Evolutionary conservation across 2,888 invertebrate species (phyloP).

Genomic region (Spisula solida): DNA sequence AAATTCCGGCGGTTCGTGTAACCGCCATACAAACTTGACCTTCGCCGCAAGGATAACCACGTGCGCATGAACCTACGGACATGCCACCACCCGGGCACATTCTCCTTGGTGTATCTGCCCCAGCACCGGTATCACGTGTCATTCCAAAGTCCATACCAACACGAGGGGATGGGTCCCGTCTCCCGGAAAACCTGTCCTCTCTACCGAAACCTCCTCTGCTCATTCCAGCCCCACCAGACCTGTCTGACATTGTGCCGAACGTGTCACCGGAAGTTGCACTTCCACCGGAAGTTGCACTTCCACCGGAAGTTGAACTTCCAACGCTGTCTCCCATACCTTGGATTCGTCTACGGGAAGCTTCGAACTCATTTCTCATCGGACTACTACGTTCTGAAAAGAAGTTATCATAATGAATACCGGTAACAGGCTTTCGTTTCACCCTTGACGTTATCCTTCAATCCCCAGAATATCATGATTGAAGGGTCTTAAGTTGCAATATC

Average conservation of each 20-base stretch:
- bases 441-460: too few species aligned
- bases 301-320: not conserved
- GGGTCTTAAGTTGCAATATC: too few species aligned
- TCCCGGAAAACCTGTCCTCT: not conserved
- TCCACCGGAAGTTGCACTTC: not conserved
- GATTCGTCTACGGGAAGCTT: constrained; percentile 26
- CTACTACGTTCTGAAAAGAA: constrained; percentile 30
- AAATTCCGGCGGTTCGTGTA: not conserved
- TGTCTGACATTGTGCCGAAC: not conserved
- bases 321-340: not conserved
- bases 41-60: not conserved
- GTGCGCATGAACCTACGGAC: not conserved
- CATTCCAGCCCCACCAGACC: not conserved
- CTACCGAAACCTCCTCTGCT: not conserved
- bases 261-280: not conserved
- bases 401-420: too few species aligned
- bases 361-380: constrained; percentile 40
- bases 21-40: constrained; percentile 3
- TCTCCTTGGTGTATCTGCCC: not conserved
- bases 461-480: too few species aligned
- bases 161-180: not conserved
- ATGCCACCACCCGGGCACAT: constrained; percentile 15
- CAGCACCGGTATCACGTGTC: constrained; percentile 8
- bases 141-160: constrained; percentile 44
- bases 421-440: too few species aligned